Conservation (phyloP, 2,113 vertebrate genomes). For the Ciconia boyciana region DNA sequence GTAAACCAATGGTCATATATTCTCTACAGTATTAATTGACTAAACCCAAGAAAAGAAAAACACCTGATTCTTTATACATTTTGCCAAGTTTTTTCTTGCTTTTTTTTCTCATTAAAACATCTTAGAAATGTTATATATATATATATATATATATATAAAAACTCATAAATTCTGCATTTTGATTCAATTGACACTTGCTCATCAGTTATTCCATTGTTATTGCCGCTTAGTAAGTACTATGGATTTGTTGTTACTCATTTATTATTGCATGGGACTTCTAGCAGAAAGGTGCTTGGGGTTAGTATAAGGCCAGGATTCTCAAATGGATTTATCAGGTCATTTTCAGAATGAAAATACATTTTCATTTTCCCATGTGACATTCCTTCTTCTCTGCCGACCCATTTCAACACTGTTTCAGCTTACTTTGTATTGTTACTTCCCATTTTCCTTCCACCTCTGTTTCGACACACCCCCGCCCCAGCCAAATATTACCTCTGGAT, state of each 20-base stretch:
- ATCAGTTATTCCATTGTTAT: background rate
- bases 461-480: background rate
- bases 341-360: background rate
- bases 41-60: background rate
- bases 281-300: background rate
- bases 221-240: background rate
- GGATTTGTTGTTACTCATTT: background rate
- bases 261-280: background rate
- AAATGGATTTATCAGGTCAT: background rate
- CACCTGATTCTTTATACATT: background rate
- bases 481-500: background rate
- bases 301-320: background rate
- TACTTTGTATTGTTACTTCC: background rate
- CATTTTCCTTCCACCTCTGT: background rate
- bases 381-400: background rate
- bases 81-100: background rate
- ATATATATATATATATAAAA: background rate
- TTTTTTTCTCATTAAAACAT: background rate
- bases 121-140: background rate
- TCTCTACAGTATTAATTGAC: background rate
- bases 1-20: background rate
- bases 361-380: background rate
- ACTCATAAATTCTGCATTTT: background rate
- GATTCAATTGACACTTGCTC: background rate
- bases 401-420: background rate